phyloP scores from a whole-genome alignment of 1,140 invertebrate species.

The Thaumatotibia leucotreta region DNA sequence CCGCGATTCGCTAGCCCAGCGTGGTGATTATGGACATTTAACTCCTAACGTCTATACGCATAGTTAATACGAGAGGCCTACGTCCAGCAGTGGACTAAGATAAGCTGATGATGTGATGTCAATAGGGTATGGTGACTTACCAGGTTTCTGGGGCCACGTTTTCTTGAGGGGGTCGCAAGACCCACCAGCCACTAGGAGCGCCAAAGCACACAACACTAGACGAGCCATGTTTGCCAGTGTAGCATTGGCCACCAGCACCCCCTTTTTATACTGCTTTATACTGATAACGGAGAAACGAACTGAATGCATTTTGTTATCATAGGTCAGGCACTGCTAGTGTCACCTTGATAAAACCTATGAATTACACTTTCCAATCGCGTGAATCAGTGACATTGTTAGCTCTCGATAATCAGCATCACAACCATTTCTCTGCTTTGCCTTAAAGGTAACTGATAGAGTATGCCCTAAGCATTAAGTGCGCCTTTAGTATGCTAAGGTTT shows the following conservation, averaged over 20 bases:
- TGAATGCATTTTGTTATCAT: slow-evolving; percentile 1
- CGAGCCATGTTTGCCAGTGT: slow-evolving; percentile 38
- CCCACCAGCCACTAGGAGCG: slow-evolving; percentile 28
- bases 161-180: slow-evolving; percentile 25
- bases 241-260: not conserved
- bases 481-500: too few relatives aligned
- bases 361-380: not conserved
- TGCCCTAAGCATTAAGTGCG: too few relatives aligned
- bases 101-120: too few relatives aligned
- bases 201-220: slow-evolving; percentile 36
- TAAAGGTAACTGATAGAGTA: too few relatives aligned
- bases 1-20: too few relatives aligned
- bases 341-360: not conserved
- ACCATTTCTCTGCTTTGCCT: too few relatives aligned
- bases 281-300: not conserved
- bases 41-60: too few relatives aligned
- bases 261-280: slow-evolving; percentile 29
- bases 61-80: too few relatives aligned
- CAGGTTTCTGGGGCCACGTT: slow-evolving; percentile 26
- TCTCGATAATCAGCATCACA: too few relatives aligned
- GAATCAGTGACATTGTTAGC: not conserved
- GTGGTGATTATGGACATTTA: too few relatives aligned
- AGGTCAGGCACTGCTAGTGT: not conserved
- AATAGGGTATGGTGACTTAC: slow-evolving; percentile 28
- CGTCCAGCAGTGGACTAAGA: too few relatives aligned